Conservation (phyloP, 2,797 vertebrate species). For the Myiotriccus ornatus region DNA sequence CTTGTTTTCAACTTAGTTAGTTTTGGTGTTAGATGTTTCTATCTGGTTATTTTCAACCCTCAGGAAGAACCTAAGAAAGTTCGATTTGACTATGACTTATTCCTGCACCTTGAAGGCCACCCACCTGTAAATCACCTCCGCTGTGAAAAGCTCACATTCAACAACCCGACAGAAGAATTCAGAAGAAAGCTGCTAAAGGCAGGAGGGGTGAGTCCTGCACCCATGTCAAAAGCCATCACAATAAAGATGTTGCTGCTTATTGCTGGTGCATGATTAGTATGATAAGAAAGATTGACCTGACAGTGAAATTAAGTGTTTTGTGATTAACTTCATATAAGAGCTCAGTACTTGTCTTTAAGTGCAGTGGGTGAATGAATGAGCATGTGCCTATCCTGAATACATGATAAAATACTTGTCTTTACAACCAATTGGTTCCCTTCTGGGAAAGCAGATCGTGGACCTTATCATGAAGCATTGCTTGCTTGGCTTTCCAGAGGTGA, state of each 20-base stretch:
- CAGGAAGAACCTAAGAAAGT: constrained; percentile 99
- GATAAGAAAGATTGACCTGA: not conserved
- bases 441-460: constrained; percentile 5
- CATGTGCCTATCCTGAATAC: not conserved
- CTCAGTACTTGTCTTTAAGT: not conserved
- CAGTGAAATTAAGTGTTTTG: not conserved
- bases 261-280: not conserved
- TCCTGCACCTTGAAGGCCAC: constrained; percentile 97
- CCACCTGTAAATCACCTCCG: constrained; percentile 98
- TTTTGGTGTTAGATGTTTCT: constrained; percentile 44
- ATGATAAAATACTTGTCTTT: not conserved
- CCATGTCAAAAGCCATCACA: not conserved
- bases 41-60: constrained; percentile 54
- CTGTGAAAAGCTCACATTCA: constrained; percentile 99
- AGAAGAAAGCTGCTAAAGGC: constrained; percentile 94
- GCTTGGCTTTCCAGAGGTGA: not conserved
- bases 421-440: constrained; percentile 18
- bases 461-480: not conserved
- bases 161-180: constrained; percentile 98
- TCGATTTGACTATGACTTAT: constrained; percentile 98
- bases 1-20: not conserved
- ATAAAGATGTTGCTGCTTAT: not conserved
- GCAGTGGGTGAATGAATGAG: constrained; percentile 1
- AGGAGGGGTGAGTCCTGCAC: constrained; percentile 86
- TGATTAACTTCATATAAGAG: not conserved